A percentile compares a stretch with the other conserved stretches of the same genome.
These are phyloP conservation scores for Pharmacophagus antenor DNA, from an alignment of 2,888 invertebrate genomes.

Conservation along the genomic window DNA sequence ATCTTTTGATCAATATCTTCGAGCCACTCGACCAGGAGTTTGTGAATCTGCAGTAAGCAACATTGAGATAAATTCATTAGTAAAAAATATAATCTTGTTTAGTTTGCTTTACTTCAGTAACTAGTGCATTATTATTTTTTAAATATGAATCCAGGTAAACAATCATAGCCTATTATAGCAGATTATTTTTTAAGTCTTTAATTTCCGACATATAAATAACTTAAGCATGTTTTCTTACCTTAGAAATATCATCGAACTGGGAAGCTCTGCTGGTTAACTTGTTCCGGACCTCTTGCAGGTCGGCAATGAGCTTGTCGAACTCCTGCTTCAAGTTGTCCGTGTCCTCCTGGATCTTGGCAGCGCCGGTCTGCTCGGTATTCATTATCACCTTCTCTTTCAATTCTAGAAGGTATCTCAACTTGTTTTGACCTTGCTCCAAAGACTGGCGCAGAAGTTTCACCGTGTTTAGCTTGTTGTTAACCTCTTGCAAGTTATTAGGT, in stretches of 20 bases:
- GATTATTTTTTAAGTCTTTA: no score
- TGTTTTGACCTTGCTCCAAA: constrained; percentile 92
- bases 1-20: constrained; percentile 93
- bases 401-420: constrained; percentile 87
- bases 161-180: no score
- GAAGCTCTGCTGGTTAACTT: constrained; percentile 87
- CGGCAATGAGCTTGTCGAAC: constrained; percentile 91
- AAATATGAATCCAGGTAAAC: no score
- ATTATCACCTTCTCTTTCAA: constrained; percentile 95
- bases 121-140: no score
- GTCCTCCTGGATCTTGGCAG: constrained; percentile 93
- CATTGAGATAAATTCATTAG: no score
- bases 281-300: constrained; percentile 89
- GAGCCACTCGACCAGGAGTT: constrained; percentile 92
- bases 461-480: constrained; percentile 91
- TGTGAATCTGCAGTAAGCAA: constrained; percentile 76
- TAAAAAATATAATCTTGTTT: no score
- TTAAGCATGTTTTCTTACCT: constrained; percentile 76
- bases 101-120: no score
- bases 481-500: constrained; percentile 89
- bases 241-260: constrained; percentile 93
- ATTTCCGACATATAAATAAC: no score
- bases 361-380: constrained; percentile 94
- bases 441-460: constrained; percentile 94
- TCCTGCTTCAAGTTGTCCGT: constrained; percentile 93